Evolutionary conservation across 1,140 invertebrate species (phyloP).

Genomic region (Papilio xuthus): DNA sequence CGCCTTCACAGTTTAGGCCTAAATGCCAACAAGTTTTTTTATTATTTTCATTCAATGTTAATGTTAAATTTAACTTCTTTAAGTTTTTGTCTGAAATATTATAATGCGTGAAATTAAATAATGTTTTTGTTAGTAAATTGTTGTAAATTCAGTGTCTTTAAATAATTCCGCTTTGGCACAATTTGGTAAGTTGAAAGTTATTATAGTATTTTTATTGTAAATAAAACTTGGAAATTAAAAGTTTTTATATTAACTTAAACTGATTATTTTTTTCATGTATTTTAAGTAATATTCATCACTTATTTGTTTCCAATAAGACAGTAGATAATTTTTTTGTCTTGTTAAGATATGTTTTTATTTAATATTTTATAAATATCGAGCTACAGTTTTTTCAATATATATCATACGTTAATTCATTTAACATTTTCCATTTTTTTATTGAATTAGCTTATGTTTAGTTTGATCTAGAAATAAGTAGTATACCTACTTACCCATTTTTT

Average conservation of each 20-base stretch:
- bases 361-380: too few species aligned
- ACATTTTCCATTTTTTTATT: too few species aligned
- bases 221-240: not conserved
- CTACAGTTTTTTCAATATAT: too few species aligned
- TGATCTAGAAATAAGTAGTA: too few species aligned
- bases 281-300: too few species aligned
- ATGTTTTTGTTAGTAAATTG: conserved; percentile 36
- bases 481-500: too few species aligned
- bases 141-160: conserved; percentile 41
- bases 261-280: not conserved
- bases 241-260: not conserved
- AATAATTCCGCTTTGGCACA: not conserved
- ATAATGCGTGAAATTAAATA: conserved; percentile 37
- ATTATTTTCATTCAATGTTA: conserved; percentile 48
- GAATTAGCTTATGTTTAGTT: too few species aligned
- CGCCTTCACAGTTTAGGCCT: conserved; percentile 78
- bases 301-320: too few species aligned
- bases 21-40: conserved; percentile 67
- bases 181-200: conserved; percentile 26
- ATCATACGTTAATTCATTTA: too few species aligned
- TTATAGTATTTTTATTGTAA: not conserved
- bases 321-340: too few species aligned
- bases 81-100: not conserved
- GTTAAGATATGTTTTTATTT: too few species aligned
- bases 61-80: conserved; percentile 15